Evolutionary conservation across 2,113 vertebrate genomes (phyloP).

Genomic region (Cephalopterus ornatus): DNA sequence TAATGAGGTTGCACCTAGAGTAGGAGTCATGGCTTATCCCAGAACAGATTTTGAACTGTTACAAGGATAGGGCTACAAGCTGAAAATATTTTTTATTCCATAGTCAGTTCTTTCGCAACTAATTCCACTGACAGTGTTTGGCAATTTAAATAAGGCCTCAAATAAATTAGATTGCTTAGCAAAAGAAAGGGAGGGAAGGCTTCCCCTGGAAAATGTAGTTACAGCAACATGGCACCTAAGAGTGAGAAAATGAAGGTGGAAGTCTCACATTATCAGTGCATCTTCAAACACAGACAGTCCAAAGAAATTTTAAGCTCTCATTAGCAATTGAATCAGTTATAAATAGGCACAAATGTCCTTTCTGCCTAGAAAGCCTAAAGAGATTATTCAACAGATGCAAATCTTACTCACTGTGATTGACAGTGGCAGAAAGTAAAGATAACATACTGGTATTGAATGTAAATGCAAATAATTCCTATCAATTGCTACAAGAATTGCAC

Average conservation of each 20-base stretch:
- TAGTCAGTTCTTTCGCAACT: neutral
- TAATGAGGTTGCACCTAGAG: neutral
- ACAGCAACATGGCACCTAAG: neutral
- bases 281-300: neutral
- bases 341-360: conserved; percentile 18
- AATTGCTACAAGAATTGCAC: neutral
- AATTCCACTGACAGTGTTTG: neutral
- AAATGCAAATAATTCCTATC: neutral
- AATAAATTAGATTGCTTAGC: neutral
- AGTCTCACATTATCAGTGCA: neutral
- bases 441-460: neutral
- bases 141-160: conserved; percentile 9
- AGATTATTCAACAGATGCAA: neutral
- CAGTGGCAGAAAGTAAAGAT: neutral
- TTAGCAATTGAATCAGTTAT: conserved; percentile 29
- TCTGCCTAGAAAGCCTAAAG: neutral
- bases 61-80: neutral
- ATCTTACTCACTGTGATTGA: neutral
- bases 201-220: neutral
- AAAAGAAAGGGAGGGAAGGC: neutral
- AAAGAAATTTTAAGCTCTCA: conserved; percentile 12
- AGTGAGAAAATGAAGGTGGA: neutral
- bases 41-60: neutral
- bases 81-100: conserved; percentile 3
- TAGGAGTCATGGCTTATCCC: neutral